These are phyloP conservation scores for Ctenodactylus gundi DNA, from an alignment of 2,113 vertebrate genomes.

Conservation along the genomic window DNA sequence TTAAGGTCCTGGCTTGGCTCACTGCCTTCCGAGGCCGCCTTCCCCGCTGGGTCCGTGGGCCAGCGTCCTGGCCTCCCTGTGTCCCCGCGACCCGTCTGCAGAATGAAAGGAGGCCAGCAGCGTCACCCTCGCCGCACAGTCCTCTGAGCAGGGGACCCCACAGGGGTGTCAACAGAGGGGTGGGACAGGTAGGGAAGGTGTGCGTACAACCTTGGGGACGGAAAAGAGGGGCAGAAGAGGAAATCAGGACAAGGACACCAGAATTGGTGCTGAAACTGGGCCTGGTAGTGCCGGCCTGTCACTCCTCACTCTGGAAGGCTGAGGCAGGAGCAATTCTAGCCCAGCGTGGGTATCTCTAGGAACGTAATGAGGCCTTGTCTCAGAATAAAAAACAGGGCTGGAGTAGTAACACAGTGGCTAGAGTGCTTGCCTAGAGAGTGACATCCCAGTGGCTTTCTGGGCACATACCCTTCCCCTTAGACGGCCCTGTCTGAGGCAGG, in stretches of 20 bases:
- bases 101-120: not conserved
- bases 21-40: not conserved
- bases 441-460: fast-evolving
- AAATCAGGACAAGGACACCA: too few relatives aligned
- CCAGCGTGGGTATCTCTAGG: too few relatives aligned
- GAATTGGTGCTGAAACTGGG: not conserved
- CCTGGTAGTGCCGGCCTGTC: too few relatives aligned
- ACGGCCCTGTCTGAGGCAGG: not conserved
- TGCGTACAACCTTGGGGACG: fast-evolving
- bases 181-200: too few relatives aligned
- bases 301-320: too few relatives aligned
- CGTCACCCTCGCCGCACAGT: fast-evolving
- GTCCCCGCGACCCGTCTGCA: not conserved
- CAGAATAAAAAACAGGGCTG: too few relatives aligned
- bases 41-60: fast-evolving
- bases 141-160: not conserved
- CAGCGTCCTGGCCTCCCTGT: not conserved
- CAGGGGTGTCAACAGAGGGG: not conserved
- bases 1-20: not conserved
- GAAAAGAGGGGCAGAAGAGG: too few relatives aligned
- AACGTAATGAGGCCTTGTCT: too few relatives aligned
- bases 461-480: fast-evolving
- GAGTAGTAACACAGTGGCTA: too few relatives aligned
- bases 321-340: too few relatives aligned
- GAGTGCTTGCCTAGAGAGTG: too few relatives aligned